Evolutionary conservation across 2,113 vertebrate species (phyloP), one percentile per base, ranked within the genome.

Genomic region (Gulo gulo): DNA sequence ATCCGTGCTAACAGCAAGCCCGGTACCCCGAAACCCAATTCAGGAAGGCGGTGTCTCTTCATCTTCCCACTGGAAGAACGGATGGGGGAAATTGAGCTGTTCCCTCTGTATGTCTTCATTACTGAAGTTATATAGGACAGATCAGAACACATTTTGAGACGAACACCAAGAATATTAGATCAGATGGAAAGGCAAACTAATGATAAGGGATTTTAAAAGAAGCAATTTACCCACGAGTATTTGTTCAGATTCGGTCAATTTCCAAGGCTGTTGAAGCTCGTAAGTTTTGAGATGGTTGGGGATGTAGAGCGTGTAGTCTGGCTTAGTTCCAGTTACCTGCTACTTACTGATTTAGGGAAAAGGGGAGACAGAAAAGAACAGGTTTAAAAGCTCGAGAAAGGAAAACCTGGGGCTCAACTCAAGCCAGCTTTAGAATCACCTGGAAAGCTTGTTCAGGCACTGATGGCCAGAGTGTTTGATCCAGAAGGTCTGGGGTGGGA

Each of bases 31-130:
- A 96, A 83, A 91, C 73, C 79, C 89, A 96, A 74, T 50, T 24
- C 39, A 7, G 94, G 73, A 94, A 93, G 61, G 88, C 13, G 82
- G 87, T 93, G 97, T 97, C 47, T 89, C 50, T 97, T 97, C 42
- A 47, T 97, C 76, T 96, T 76, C 73, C 78, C 86, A 57, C 12
- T 83, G 84, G 21, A 93, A 96, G 13, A 31, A 91, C 29, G n/a
- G 78, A 36, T 4, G 3, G 79, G 74, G 65, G 85, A 88, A 83
- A 96, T 21, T 36, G 79, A 86, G 29, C 73, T 94, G 59, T 95
- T 93, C 65, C 79, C 42, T 83, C 6, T 47, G 67, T 24, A 82
- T 9, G 73, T 92, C 87, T 97, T 96, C 85, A 95, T 91, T 86
- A 74, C 67, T 86, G 83, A 96, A 73, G 82, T 94, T 79, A 39